phyloP scores from a whole-genome alignment of 2,113 vertebrate genomes.

The Gnathonemus longibarbis region DNA sequence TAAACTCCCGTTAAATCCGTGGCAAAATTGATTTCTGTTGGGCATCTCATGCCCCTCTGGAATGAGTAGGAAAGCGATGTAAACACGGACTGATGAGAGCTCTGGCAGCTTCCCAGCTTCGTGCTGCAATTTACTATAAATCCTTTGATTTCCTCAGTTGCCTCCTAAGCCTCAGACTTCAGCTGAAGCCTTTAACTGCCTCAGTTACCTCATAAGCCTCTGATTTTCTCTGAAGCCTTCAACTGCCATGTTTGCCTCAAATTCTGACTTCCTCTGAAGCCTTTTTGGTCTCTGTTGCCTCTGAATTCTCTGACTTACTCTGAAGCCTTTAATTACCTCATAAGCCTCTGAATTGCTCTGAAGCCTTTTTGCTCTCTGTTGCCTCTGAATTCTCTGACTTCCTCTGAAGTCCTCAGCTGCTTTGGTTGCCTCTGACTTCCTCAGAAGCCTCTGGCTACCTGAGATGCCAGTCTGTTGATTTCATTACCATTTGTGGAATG shows the following conservation, averaged over 20 bases:
- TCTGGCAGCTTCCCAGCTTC: background rate
- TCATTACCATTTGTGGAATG: background rate
- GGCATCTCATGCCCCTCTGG: background rate
- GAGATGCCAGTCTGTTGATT: background rate
- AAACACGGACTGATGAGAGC: background rate
- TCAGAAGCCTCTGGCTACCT: background rate
- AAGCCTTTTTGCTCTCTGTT: background rate
- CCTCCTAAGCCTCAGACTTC: background rate
- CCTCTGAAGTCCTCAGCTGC: background rate
- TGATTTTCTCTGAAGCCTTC: background rate
- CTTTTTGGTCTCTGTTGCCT: background rate
- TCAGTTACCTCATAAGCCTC: background rate
- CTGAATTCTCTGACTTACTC: background rate
- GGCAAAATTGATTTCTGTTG: background rate
- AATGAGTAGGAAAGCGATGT: background rate
- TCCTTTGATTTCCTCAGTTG: background rate
- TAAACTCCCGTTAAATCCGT: background rate
- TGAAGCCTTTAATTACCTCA: background rate
- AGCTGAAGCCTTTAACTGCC: background rate
- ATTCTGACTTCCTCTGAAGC: background rate
- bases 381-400: background rate
- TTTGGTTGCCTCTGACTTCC: background rate
- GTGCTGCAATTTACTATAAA: background rate
- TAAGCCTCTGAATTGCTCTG: background rate
- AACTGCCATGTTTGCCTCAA: background rate